Percentiles rank a stretch among this genome's conserved stretches.
phyloP scores from a whole-genome alignment of 2,797 vertebrate genomes.

The Gallinago stenura region DNA sequence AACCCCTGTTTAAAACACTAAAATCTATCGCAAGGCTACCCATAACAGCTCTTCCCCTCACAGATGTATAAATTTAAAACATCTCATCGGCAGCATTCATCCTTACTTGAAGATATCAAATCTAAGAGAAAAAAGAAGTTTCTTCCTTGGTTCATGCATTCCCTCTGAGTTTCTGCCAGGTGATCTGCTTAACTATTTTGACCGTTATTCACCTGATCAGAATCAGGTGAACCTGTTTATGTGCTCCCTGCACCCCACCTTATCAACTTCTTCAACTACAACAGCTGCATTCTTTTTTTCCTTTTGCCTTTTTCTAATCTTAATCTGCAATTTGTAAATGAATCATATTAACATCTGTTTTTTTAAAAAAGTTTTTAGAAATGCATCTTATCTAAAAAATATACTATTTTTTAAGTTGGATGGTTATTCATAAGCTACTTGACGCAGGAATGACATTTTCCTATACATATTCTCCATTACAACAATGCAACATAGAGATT shows the following conservation, averaged over 20 bases:
- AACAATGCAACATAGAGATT: neutral
- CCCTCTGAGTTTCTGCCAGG: neutral
- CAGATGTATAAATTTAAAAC: neutral
- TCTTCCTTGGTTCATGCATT: neutral
- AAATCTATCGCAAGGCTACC: neutral
- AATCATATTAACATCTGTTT: neutral
- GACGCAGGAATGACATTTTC: neutral
- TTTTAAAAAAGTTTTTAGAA: neutral
- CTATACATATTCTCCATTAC: fast-evolving
- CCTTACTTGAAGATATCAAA: neutral
- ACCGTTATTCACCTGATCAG: neutral
- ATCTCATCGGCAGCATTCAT: neutral
- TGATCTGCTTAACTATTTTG: neutral
- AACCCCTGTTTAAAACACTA: neutral
- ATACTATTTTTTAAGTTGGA: fast-evolving
- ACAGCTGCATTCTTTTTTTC: neutral
- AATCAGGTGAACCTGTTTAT: neutral
- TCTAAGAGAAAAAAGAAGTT: neutral
- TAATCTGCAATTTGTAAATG: neutral
- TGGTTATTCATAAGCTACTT: neutral
- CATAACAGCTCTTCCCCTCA: neutral
- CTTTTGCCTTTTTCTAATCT: too few species aligned
- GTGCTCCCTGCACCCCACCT: too few species aligned
- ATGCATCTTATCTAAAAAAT: neutral
- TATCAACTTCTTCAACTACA: neutral